Conservation (phyloP, 2,113 vertebrate species). For the Cromileptes altivelis region DNA sequence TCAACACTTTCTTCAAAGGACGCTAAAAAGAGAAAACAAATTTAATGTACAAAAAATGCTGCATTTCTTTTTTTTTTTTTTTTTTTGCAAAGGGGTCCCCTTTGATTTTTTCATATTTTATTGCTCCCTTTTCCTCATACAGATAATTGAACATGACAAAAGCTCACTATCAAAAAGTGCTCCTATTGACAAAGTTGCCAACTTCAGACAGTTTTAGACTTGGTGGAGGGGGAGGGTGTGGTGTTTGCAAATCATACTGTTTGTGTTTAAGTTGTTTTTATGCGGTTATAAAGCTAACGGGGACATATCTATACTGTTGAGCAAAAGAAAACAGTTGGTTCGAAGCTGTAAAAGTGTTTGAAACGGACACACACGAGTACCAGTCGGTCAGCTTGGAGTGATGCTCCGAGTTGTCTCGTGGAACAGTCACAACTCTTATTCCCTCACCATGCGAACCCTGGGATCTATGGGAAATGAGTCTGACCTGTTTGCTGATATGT, state of each 20-base stretch:
- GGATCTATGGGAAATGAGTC: conserved; percentile 64
- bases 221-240: conserved; percentile 62
- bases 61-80: conserved; percentile 61
- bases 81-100: conserved; percentile 79
- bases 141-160: conserved; percentile 75
- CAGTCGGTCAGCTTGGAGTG: conserved; percentile 72
- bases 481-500: conserved; percentile 59
- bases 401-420: conserved; percentile 57
- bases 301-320: conserved; percentile 72
- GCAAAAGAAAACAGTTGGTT: conserved; percentile 66
- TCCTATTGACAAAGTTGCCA: conserved; percentile 72
- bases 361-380: conserved; percentile 62
- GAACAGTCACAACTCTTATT: conserved; percentile 59
- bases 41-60: conserved; percentile 83
- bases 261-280: conserved; percentile 81
- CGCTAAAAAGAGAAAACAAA: conserved; percentile 82
- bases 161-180: conserved; percentile 73
- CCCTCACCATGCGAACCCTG: conserved; percentile 65
- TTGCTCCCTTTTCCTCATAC: conserved; percentile 64
- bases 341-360: conserved; percentile 73
- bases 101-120: conserved; percentile 71
- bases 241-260: conserved; percentile 76
- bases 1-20: conserved; percentile 87
- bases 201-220: conserved; percentile 74
- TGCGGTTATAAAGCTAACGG: conserved; percentile 74